phyloP scores from a whole-genome alignment of 2,113 vertebrate genomes.

The Puffinus mauretanicus region DNA sequence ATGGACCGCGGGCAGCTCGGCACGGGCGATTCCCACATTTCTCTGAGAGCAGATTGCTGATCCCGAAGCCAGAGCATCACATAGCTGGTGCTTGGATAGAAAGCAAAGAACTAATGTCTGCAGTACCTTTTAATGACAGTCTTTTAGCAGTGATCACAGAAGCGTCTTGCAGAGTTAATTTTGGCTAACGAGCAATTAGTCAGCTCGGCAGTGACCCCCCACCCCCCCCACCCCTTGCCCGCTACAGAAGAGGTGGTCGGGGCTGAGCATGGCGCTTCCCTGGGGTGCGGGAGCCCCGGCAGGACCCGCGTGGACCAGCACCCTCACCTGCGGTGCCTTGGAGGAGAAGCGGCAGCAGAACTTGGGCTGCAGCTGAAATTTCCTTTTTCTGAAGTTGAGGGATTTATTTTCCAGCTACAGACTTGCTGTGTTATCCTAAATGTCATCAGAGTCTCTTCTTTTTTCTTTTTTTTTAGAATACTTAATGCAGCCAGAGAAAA shows the following conservation, averaged over 20 bases:
- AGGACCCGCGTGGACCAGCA: not conserved
- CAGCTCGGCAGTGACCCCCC: not conserved
- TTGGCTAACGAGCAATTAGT: slow-evolving; percentile 32
- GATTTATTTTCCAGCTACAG: not conserved
- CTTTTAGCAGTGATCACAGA: slow-evolving; percentile 13
- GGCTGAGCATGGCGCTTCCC: not conserved
- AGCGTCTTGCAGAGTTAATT: slow-evolving; percentile 10
- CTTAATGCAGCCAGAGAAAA: not conserved
- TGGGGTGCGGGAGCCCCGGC: not conserved
- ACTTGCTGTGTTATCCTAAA: not conserved
- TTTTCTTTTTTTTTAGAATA: not conserved
- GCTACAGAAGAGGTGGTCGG: not conserved
- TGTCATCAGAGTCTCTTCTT: not conserved
- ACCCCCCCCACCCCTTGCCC: not conserved
- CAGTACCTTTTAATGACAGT: not conserved
- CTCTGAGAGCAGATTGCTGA: not conserved
- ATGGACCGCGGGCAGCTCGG: not conserved
- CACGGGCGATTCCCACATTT: fast-evolving
- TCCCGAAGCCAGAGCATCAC: not conserved
- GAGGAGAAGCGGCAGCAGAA: not conserved
- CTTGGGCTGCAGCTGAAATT: not conserved
- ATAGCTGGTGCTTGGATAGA: not conserved
- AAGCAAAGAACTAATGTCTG: not conserved
- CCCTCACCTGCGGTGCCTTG: fast-evolving
- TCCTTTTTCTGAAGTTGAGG: not conserved